Conservation (phyloP, 2,888 invertebrate species). For the Augochlorella aurata region DNA sequence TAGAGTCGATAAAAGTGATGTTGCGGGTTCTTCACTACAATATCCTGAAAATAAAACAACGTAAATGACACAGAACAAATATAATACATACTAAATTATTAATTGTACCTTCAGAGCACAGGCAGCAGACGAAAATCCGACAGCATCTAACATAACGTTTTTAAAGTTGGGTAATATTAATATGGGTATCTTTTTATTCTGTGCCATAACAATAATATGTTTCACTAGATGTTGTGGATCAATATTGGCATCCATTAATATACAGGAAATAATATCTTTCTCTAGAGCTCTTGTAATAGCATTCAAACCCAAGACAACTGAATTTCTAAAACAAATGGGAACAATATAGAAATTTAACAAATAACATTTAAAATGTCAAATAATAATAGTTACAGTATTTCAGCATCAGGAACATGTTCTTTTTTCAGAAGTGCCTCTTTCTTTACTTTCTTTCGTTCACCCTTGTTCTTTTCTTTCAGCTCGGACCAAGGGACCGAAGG, state of each 20-base stretch:
- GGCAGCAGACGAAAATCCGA: slow-evolving; percentile 74
- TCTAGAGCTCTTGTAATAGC: slow-evolving; percentile 76
- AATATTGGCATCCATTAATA: slow-evolving; percentile 75
- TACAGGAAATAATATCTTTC: slow-evolving; percentile 69
- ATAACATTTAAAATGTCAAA: background rate
- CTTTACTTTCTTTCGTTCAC: slow-evolving; percentile 67
- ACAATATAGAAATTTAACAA: background rate
- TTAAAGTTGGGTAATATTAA: slow-evolving; percentile 75
- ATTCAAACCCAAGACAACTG: slow-evolving; percentile 76
- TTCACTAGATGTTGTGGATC: slow-evolving; percentile 75
- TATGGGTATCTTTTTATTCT: slow-evolving; percentile 73
- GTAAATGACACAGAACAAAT: background rate
- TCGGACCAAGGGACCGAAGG: slow-evolving; percentile 69
- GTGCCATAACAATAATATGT: slow-evolving; percentile 76
- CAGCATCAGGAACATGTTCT: slow-evolving; percentile 35
- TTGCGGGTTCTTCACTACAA: slow-evolving; percentile 50
- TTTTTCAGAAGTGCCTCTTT: slow-evolving; percentile 52
- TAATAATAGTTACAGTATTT: slow-evolving; percentile 52
- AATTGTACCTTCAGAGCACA: slow-evolving; percentile 74
- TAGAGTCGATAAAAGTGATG: slow-evolving; percentile 69
- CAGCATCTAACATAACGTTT: slow-evolving; percentile 64
- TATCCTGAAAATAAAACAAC: slow-evolving; percentile 62
- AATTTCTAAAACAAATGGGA: slow-evolving; percentile 62
- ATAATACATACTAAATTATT: slow-evolving; percentile 24
- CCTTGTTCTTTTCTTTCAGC: slow-evolving; percentile 68